Evolutionary conservation across 2,113 vertebrate genomes (phyloP), one percentile per base, ranked within the genome.

Genomic region (Xiphophorus hellerii): DNA sequence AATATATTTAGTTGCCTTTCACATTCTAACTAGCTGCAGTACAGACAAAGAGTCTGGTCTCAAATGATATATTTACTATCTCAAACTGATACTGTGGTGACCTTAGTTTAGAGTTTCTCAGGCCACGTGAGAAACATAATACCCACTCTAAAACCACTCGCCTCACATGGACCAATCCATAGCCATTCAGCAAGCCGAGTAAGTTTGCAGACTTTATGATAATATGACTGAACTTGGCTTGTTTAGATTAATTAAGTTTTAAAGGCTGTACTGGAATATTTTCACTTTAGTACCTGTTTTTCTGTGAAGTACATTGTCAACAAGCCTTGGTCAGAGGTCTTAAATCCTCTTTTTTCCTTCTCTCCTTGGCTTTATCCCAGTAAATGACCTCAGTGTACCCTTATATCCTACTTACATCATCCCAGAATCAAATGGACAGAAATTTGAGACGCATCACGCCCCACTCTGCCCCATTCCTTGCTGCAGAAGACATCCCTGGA

Each of bases 91-190:
- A 48, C 65, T 66, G 62, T 60, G 73, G 69, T 88, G 80, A 70
- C 66, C 76, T 89, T 70, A 82, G 75, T 81, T 85, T 91, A 81
- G 83, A 82, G 71, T 71, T 74, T 63, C 67, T 63, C 85, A 48
- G 60, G 77, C 81, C 83, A 89, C 84, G 85, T 90, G 86, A 84
- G 91, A 92, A 92, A 94, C 69, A 66, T 63, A 85, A 94, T 67
- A 85, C 76, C 31, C 64, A 25, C 62, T 81, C 71, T 76, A 14
- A 78, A 83, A 87, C 76, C 76, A 84, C 69, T 78, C 76, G 9
- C n/a, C 79, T 85, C 85, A 89, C 89, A 88, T 91, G 87, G 64
- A 75, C 37, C 29, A 64, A 44, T 64, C 82, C 61, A 66, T 5
- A 78, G 84, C 82, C 70, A 84, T 86, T 86, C 72, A 77, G 86